These are phyloP conservation scores for Saccopteryx leptura DNA, from an alignment of 2,113 vertebrate genomes.

Conservation along the genomic window DNA sequence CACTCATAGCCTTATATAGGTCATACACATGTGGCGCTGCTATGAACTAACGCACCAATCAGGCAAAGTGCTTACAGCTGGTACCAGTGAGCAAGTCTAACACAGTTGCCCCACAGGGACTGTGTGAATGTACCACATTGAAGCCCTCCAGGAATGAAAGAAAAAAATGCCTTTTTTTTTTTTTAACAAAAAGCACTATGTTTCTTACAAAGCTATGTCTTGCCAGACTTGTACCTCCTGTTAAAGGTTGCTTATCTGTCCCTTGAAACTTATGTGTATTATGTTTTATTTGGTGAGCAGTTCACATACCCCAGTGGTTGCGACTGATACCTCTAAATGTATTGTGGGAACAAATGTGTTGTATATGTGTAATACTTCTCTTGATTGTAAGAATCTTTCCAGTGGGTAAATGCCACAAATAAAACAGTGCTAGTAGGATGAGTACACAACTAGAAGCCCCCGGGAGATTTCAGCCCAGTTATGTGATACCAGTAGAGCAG, in stretches of 20 bases:
- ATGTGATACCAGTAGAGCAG: neutral
- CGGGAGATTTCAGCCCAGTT: neutral
- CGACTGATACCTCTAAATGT: slow-evolving; percentile 34
- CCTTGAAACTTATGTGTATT: slow-evolving; percentile 32
- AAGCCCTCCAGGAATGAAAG: neutral
- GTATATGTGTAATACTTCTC: neutral
- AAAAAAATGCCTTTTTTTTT: neutral
- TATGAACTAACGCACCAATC: too few species aligned
- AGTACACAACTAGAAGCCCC: neutral
- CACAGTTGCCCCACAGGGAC: too few species aligned
- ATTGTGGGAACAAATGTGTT: slow-evolving; percentile 29
- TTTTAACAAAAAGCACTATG: neutral
- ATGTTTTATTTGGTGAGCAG: neutral
- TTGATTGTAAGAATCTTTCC: slow-evolving; percentile 27
- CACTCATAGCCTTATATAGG: too few species aligned
- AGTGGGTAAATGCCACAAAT: neutral
- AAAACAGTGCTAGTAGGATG: neutral
- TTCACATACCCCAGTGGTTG: neutral
- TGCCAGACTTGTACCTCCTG: neutral
- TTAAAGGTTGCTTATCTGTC: neutral
- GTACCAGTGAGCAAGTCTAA: too few species aligned
- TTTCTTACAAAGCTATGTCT: neutral
- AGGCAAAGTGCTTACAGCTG: too few species aligned
- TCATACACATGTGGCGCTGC: too few species aligned
- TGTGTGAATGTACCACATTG: neutral